These are phyloP conservation scores for Meta bourneti DNA, from an alignment of 2,888 invertebrate genomes.

Conservation along the genomic window DNA sequence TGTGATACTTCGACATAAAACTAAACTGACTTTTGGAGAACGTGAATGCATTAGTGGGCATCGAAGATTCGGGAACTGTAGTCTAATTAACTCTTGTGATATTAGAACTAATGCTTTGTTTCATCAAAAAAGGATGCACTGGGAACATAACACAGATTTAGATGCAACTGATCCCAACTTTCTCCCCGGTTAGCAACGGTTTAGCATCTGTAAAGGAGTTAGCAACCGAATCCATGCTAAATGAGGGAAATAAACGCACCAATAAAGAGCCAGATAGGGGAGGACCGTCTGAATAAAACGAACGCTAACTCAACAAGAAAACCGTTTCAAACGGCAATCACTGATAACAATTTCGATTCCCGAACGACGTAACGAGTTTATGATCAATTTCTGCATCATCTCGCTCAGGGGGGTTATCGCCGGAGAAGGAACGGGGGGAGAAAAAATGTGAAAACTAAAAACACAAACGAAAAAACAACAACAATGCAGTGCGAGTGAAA, in stretches of 20 bases:
- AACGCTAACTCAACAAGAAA: conserved; percentile 52
- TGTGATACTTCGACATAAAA: too few species aligned
- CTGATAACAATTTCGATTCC: conserved; percentile 71
- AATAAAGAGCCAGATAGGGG: conserved; percentile 13
- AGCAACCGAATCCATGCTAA: background rate
- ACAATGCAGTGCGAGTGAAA: conserved; percentile 69
- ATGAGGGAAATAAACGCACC: conserved; percentile 15
- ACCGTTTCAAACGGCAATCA: conserved; percentile 70
- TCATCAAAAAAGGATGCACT: too few species aligned
- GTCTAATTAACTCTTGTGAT: too few species aligned
- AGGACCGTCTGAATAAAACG: conserved; percentile 24
- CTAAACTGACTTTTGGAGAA: too few species aligned
- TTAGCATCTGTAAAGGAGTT: too few species aligned
- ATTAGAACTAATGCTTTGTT: too few species aligned
- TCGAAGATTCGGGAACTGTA: too few species aligned
- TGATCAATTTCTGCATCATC: conserved; percentile 73
- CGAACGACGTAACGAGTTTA: conserved; percentile 71
- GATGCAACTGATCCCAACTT: too few species aligned
- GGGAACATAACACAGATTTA: too few species aligned
- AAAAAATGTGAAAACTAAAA: conserved; percentile 49
- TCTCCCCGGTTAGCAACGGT: too few species aligned
- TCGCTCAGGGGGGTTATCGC: conserved; percentile 69
- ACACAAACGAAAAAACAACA: conserved; percentile 63
- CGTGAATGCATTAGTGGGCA: too few species aligned
- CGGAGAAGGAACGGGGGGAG: conserved; percentile 8